Evolutionary conservation across 2,797 vertebrate genomes (phyloP).

Genomic region (Neoniphon sammara): DNA sequence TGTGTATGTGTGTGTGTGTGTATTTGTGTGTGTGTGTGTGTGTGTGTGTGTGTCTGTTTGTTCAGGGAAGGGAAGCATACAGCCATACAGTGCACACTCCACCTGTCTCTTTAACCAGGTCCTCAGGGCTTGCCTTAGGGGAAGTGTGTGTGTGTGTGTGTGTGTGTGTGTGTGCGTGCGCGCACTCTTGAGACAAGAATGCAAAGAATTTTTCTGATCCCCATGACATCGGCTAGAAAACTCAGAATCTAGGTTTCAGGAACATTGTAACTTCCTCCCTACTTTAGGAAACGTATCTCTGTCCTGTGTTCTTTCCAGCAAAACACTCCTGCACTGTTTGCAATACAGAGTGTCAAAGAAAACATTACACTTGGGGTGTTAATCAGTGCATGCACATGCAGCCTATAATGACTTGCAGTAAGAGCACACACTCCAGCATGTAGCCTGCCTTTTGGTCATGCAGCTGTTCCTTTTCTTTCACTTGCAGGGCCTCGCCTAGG

Average conservation of each 20-base stretch:
- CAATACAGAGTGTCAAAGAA: constrained; percentile 66
- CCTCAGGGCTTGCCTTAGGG: constrained; percentile 43
- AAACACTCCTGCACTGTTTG: constrained; percentile 45
- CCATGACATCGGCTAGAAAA: constrained; percentile 61
- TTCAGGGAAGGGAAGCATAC: constrained; percentile 15
- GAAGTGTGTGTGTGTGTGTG: constrained; percentile 23
- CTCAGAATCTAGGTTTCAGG: constrained; percentile 37
- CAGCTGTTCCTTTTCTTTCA: constrained; percentile 75
- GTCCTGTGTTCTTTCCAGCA: constrained; percentile 23
- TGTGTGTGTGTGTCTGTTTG: background rate
- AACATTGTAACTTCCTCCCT: constrained; percentile 46
- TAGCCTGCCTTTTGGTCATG: constrained; percentile 78
- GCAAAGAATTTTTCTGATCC: constrained; percentile 77
- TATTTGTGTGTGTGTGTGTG: too few relatives aligned
- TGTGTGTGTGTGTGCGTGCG: constrained; percentile 36
- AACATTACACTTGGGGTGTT: constrained; percentile 70
- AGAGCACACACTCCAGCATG: constrained; percentile 65
- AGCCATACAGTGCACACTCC: constrained; percentile 10
- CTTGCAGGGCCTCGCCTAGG: constrained; percentile 93
- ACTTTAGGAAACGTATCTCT: constrained; percentile 30
- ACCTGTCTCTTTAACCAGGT: constrained; percentile 51
- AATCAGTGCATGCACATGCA: constrained; percentile 61
- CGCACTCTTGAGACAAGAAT: constrained; percentile 75
- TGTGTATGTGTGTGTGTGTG: too few relatives aligned
- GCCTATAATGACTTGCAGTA: constrained; percentile 65